These are phyloP conservation scores for Gymnarchus niloticus DNA, from an alignment of 2,113 vertebrate species.

Conservation along the genomic window DNA sequence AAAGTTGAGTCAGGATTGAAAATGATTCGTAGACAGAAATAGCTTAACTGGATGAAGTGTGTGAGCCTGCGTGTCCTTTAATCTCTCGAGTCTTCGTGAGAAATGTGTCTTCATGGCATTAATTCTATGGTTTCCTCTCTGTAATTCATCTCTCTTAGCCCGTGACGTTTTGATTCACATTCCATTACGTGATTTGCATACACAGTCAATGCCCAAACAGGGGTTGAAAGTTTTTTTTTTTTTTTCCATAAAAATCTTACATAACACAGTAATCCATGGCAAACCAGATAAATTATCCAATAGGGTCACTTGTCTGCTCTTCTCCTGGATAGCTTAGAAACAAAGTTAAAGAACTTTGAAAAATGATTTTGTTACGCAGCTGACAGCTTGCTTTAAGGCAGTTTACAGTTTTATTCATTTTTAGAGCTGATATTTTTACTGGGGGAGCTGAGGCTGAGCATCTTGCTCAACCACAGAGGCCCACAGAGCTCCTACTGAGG, in stretches of 20 bases:
- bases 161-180: not conserved
- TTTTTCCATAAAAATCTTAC: not conserved
- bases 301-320: not conserved
- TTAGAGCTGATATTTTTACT: not conserved
- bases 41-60: not conserved
- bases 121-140: not conserved
- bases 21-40: not conserved
- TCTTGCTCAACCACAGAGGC: not conserved
- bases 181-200: not conserved
- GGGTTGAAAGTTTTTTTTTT: not conserved
- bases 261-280: not conserved
- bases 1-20: slow-evolving; percentile 1
- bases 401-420: not conserved
- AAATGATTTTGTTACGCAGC: not conserved
- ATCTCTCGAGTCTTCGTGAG: not conserved
- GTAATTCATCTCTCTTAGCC: not conserved
- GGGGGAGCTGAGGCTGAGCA: not conserved
- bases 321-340: not conserved
- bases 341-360: not conserved
- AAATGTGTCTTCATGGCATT: not conserved
- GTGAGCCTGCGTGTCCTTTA: not conserved
- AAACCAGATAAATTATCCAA: not conserved
- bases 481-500: not conserved
- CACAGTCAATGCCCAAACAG: not conserved
- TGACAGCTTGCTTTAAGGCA: not conserved